Evolutionary conservation across 2,113 vertebrate species (phyloP).

Genomic region (Agapornis roseicollis): DNA sequence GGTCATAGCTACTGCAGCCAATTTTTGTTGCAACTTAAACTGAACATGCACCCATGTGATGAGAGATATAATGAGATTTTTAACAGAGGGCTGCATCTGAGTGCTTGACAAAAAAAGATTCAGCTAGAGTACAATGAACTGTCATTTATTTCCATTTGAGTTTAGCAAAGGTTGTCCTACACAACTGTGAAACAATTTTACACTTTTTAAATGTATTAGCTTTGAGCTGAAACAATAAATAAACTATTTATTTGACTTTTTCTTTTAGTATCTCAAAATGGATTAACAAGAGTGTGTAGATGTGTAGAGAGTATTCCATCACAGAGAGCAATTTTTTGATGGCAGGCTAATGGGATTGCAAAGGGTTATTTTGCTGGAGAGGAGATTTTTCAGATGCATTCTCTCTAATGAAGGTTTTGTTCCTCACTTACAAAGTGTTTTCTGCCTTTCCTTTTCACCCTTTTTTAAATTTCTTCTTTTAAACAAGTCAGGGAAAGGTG

Average conservation of each 20-base stretch:
- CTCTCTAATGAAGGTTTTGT: constrained; percentile 51
- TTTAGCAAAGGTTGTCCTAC: constrained; percentile 61
- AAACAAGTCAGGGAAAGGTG: constrained; percentile 54
- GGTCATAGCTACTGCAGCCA: background rate
- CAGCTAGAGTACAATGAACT: constrained; percentile 38
- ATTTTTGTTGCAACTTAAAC: constrained; percentile 32
- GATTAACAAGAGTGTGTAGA: constrained; percentile 11
- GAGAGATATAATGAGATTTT: constrained; percentile 59
- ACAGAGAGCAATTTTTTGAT: constrained; percentile 48
- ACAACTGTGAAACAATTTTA: constrained; percentile 67
- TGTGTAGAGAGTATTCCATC: background rate
- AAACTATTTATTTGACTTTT: constrained; percentile 39
- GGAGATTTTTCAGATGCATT: constrained; percentile 53
- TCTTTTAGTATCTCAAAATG: constrained; percentile 28
- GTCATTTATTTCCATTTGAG: constrained; percentile 53
- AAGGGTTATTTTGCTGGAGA: constrained; percentile 54
- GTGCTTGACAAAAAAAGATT: constrained; percentile 13
- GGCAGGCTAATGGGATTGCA: constrained; percentile 57
- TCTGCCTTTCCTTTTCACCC: background rate
- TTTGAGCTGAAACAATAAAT: constrained; percentile 62
- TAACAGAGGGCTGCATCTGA: constrained; percentile 36
- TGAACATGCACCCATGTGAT: constrained; percentile 56
- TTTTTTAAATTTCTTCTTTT: background rate
- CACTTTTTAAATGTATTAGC: constrained; percentile 60
- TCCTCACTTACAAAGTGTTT: constrained; percentile 1